These are phyloP conservation scores for Vombatus ursinus DNA, from an alignment of 2,113 vertebrate genomes.

Conservation along the genomic window DNA sequence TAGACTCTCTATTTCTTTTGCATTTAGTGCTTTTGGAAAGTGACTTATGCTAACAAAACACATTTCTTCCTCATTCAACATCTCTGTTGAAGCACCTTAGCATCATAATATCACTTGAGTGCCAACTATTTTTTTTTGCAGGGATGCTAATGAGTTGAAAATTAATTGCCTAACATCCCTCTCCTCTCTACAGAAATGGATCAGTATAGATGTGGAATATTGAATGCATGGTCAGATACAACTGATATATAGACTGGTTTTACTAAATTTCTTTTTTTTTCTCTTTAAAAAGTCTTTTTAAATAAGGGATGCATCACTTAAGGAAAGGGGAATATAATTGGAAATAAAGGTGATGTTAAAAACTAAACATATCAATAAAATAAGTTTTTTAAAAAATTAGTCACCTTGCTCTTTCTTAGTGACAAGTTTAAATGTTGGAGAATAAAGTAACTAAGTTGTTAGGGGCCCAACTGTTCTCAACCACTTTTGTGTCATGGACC, in stretches of 20 bases:
- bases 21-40: conserved; percentile 4
- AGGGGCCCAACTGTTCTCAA: background rate
- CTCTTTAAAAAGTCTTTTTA: background rate
- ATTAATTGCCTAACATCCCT: background rate
- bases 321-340: background rate
- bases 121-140: background rate
- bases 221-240: background rate
- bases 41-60: background rate
- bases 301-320: background rate
- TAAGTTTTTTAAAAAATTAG: background rate
- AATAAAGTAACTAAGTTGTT: background rate
- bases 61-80: background rate
- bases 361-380: background rate
- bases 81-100: background rate
- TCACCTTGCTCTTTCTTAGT: background rate
- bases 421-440: background rate
- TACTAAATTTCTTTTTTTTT: background rate
- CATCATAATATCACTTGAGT: background rate
- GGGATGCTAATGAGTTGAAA: background rate
- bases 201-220: background rate
- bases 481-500: background rate
- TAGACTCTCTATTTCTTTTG: background rate
- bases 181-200: background rate
- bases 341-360: background rate
- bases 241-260: background rate